phyloP scores from a whole-genome alignment of 1,140 invertebrate genomes.

The Papilio aristodemus region DNA sequence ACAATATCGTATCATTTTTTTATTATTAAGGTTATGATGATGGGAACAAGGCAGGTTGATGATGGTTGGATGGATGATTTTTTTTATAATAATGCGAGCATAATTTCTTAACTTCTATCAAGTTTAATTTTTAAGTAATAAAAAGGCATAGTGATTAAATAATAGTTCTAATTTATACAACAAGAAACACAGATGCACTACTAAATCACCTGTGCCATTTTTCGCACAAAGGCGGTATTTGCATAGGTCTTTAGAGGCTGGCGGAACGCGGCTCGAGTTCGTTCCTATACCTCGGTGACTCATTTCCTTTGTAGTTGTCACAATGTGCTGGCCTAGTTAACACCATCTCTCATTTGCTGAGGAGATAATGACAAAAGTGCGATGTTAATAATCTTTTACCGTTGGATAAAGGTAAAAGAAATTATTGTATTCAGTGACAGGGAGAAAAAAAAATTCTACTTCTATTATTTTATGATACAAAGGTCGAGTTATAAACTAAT shows the following conservation, averaged over 20 bases:
- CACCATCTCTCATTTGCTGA: background rate
- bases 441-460: too few relatives aligned
- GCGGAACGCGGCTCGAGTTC: background rate
- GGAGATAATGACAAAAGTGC: background rate
- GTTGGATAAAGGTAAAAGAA: background rate
- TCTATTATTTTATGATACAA: too few relatives aligned
- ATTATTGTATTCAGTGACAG: too few relatives aligned
- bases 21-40: too few relatives aligned
- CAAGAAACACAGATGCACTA: background rate
- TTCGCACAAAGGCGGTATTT: conserved; percentile 17
- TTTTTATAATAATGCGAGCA: too few relatives aligned
- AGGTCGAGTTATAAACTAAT: too few relatives aligned
- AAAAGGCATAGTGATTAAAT: background rate
- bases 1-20: too few relatives aligned
- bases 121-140: too few relatives aligned
- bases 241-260: conserved; percentile 20
- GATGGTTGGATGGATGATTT: too few relatives aligned
- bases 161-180: background rate
- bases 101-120: too few relatives aligned
- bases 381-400: background rate
- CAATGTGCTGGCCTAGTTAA: conserved; percentile 8
- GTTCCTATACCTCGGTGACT: conserved; percentile 4
- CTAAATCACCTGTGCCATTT: conserved; percentile 17
- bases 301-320: conserved; percentile 27
- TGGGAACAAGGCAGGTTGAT: too few relatives aligned